phyloP scores from a whole-genome alignment of 2,113 vertebrate genomes.

The Grammomys surdaster region DNA sequence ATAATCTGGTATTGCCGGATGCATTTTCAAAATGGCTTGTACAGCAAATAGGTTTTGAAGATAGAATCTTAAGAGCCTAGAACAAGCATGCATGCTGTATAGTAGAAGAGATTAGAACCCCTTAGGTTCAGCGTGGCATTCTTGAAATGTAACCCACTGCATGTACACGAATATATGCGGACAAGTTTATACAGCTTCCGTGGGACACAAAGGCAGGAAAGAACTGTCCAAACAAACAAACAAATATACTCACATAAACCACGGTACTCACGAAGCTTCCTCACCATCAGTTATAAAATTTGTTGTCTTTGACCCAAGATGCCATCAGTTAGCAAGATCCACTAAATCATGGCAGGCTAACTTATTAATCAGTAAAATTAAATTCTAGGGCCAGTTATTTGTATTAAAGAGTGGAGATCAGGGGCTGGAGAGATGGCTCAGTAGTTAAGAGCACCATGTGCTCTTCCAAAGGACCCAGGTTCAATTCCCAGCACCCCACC shows the following conservation, averaged over 20 bases:
- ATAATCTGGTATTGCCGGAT: background rate
- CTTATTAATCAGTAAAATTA: background rate
- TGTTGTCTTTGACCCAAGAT: background rate
- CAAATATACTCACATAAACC: background rate
- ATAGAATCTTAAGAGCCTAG: background rate
- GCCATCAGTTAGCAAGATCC: background rate
- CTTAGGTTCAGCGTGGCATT: background rate
- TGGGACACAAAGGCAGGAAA: background rate
- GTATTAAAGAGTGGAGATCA: background rate
- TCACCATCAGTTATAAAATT: background rate
- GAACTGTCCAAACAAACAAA: background rate
- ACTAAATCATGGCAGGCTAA: background rate
- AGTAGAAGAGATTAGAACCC: constrained; percentile 17
- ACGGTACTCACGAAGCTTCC: background rate
- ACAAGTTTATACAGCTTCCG: background rate
- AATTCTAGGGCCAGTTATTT: constrained; percentile 1
- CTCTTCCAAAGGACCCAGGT: no score
- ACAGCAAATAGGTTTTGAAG: constrained; percentile 40
- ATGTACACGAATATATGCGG: background rate
- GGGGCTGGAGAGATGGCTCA: no score
- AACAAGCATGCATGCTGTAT: background rate
- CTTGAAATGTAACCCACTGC: background rate
- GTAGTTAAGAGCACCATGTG: no score
- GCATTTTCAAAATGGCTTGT: constrained; percentile 28
- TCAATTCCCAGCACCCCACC: no score